Conservation (phyloP, 2,113 vertebrate species). For the Damaliscus lunatus region DNA sequence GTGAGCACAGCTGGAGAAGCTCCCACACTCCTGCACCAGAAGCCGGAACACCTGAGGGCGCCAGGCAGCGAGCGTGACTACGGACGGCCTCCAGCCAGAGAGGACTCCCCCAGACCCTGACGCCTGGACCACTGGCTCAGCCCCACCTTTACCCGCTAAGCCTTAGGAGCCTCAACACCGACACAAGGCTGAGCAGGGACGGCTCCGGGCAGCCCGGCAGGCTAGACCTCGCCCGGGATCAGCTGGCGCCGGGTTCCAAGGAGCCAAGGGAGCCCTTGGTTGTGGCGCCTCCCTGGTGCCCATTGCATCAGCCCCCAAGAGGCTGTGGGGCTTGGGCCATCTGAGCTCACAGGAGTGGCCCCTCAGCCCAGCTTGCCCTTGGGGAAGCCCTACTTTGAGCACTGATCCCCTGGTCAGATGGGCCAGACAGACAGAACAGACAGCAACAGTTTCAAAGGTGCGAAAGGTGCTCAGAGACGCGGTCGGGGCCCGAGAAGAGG, state of each 20-base stretch:
- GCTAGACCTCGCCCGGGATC: accelerated
- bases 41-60: conserved; percentile 81
- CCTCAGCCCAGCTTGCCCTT: accelerated
- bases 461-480: accelerated
- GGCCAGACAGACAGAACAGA: not conserved
- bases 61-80: accelerated
- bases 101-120: accelerated
- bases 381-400: too few relatives aligned
- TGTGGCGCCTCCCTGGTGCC: not conserved
- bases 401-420: accelerated
- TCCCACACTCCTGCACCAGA: conserved; percentile 90
- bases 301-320: not conserved
- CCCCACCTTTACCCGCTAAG: not conserved
- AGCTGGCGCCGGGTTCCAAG: not conserved
- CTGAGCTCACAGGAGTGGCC: not conserved
- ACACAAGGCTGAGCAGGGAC: not conserved
- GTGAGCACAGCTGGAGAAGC: conserved; percentile 83
- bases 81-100: accelerated
- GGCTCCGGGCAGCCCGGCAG: accelerated
- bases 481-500: too few relatives aligned
- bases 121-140: accelerated
- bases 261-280: not conserved
- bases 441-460: not conserved
- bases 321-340: not conserved
- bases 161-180: not conserved